Evolutionary conservation across 2,113 vertebrate species (phyloP), one percentile per base, ranked within the genome.

Genomic region (Callospermophilus lateralis): DNA sequence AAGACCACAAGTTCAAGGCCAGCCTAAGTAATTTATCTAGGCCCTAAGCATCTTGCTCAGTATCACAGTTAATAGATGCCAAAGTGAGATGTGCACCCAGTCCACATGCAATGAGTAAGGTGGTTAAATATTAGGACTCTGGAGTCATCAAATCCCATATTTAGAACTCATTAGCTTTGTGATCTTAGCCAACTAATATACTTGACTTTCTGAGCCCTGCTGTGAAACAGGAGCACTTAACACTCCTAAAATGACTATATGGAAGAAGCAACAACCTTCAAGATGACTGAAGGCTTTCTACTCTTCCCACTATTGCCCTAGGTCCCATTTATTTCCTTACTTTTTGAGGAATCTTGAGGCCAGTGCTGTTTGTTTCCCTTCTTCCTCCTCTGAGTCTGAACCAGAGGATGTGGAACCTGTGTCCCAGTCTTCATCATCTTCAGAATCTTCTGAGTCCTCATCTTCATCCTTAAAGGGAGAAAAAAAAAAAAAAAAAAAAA

Each of bases 311-410:
- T 30, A 5, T 2, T 26, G 28, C 32, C 24, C 4, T 3, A 48
- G 4, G 9, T 13, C 48, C 84, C n/a, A 20, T 1, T 19, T 17
- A 13, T 73, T 61, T 53, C 83, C 99, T 98, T 92, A 99, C 99
- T 99, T 99, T 94, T 99, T 99, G 89, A 99, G 99, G 98, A 99
- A 99, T 94, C 98, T 98, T 13, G 97, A 94, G 34, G 99, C 99
- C 92, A 99, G 96, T 0, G 99, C 99, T 0, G 98, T 97, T 19
- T 98, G 98, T 89, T 99, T 99, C 53, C 97, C 98, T 6, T 99
- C 99, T 0, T 98, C 99, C 6, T 99, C 99, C 48, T 99, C 99
- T 0, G 99, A 99, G 80, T 99, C 99, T 0, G 99, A 99, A 85
- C 98, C 99, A 19, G 99, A 99, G 90, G 98, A 99, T 0, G 98